These are phyloP conservation scores for Drosophila subobscura DNA, from an alignment of 1,140 invertebrate genomes.

Conservation along the genomic window DNA sequence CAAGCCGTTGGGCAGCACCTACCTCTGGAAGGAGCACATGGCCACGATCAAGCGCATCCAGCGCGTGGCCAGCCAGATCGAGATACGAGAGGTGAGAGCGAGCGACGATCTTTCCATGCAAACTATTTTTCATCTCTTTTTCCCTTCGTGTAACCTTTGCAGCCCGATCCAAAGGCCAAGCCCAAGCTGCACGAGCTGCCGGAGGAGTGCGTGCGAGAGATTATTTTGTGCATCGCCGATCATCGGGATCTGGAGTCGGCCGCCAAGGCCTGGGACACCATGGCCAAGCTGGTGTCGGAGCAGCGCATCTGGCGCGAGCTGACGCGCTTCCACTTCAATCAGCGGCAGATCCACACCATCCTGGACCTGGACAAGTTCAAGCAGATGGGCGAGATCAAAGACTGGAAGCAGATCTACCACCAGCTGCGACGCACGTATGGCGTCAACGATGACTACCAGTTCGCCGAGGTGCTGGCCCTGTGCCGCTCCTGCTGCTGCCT, in stretches of 20 bases:
- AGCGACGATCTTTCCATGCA: background rate
- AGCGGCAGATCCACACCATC: conserved; percentile 91
- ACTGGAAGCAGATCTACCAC: conserved; percentile 91
- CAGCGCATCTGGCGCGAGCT: conserved; percentile 96
- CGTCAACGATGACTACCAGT: conserved; percentile 93
- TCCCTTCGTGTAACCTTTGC: conserved; percentile 47
- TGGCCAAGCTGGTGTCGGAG: conserved; percentile 93
- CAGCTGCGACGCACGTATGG: conserved; percentile 92
- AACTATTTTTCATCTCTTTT: background rate
- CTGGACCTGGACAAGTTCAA: conserved; percentile 85
- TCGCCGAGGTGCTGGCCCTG: conserved; percentile 96
- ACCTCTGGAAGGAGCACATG: conserved; percentile 95
- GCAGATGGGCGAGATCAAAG: conserved; percentile 84
- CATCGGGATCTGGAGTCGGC: conserved; percentile 92
- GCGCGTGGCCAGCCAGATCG: conserved; percentile 91
- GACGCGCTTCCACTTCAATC: conserved; percentile 95
- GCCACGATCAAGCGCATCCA: conserved; percentile 92
- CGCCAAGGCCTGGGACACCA: conserved; percentile 87
- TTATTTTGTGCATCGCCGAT: conserved; percentile 94
- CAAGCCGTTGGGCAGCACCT: conserved; percentile 92
- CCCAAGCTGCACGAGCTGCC: conserved; percentile 95
- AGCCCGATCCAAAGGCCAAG: conserved; percentile 92
- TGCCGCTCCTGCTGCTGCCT: conserved; percentile 98
- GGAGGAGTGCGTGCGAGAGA: conserved; percentile 95
- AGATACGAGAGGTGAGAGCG: conserved; percentile 88